Percentiles rank a stretch among this genome's conserved stretches.
Evolutionary conservation across 1,140 invertebrate genomes (phyloP).

Genomic region (Bombus consobrinus): DNA sequence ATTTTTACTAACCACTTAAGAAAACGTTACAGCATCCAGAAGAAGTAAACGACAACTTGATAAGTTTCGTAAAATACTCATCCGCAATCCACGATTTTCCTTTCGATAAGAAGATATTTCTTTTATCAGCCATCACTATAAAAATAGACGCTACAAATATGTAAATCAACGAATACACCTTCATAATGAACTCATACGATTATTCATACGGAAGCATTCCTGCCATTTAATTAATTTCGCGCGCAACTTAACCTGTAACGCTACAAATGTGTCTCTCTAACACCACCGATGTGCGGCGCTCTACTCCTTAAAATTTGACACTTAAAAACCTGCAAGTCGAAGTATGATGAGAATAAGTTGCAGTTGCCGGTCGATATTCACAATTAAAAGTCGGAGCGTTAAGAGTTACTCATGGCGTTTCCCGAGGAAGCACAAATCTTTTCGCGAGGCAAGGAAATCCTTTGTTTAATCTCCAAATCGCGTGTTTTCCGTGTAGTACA

Average conservation of each 20-base stretch:
- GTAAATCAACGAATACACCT: neutral
- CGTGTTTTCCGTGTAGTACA: neutral
- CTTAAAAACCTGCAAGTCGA: no score
- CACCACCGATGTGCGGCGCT: no score
- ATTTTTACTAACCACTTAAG: constrained; percentile 45
- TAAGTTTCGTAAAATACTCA: constrained; percentile 52
- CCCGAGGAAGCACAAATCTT: neutral
- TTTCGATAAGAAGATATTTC: constrained; percentile 7
- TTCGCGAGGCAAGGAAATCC: neutral
- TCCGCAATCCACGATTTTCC: constrained; percentile 61
- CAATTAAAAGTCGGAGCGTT: no score
- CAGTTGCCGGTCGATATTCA: no score
- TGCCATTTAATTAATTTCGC: no score
- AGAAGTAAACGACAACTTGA: constrained; percentile 55
- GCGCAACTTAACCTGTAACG: neutral
- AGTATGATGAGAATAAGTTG: no score
- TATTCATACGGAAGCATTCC: no score
- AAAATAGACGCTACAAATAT: neutral
- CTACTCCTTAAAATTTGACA: no score
- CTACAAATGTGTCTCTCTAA: no score
- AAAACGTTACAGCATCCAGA: constrained; percentile 68
- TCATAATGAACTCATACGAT: constrained; percentile 7
- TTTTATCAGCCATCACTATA: neutral
- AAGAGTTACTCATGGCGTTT: neutral
- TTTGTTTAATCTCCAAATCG: neutral